Percentiles rank a stretch among this genome's conserved stretches.
Conservation (phyloP, 2,888 invertebrate species). For the Philereme transversata region DNA sequence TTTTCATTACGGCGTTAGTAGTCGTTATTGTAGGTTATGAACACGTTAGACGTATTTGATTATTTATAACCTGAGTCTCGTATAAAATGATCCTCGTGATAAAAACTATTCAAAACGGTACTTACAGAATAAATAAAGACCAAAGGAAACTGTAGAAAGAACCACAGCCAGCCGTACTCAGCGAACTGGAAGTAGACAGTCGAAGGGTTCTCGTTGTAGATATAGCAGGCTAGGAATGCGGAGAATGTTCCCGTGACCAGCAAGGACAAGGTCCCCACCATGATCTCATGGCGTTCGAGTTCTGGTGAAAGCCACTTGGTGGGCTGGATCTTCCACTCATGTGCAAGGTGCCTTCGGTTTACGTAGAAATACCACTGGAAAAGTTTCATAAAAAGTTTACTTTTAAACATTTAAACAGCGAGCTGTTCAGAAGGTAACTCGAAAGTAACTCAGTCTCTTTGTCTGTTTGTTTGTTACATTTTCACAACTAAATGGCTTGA, state of each 20-base stretch:
- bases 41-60: no score
- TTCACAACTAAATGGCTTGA: no score
- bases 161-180: constrained; percentile 87
- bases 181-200: constrained; percentile 86
- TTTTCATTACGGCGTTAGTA: no score
- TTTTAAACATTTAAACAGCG: no score
- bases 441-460: no score
- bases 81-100: no score
- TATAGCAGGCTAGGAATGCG: constrained; percentile 86
- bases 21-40: no score
- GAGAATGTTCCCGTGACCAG: constrained; percentile 82
- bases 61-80: no score
- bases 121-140: constrained; percentile 86
- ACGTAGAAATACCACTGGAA: constrained; percentile 89
- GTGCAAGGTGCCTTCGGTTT: constrained; percentile 81
- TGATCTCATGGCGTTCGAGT: constrained; percentile 87
- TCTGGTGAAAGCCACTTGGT: constrained; percentile 87
- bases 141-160: constrained; percentile 85
- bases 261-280: constrained; percentile 85
- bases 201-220: constrained; percentile 87
- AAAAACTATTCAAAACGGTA: constrained; percentile 19
- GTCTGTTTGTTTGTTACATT: no score
- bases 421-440: no score
- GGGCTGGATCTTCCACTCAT: constrained; percentile 90
- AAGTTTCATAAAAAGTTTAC: not conserved